These are phyloP conservation scores for Xestia c-nigrum DNA, from an alignment of 2,888 invertebrate genomes.

Conservation along the genomic window DNA sequence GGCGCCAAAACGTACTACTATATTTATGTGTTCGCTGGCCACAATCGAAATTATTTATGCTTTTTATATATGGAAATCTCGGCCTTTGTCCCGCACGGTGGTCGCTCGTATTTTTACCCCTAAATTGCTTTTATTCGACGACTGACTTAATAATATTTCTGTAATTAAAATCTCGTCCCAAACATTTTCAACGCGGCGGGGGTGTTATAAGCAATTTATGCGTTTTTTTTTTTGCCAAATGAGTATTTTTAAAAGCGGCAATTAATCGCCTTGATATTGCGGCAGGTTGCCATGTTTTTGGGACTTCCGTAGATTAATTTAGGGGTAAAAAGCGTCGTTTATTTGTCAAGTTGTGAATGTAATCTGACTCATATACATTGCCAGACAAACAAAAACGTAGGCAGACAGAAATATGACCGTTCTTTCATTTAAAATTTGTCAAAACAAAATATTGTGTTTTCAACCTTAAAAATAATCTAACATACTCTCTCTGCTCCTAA, in stretches of 20 bases:
- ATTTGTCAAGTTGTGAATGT: slow-evolving; percentile 66
- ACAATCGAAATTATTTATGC: slow-evolving; percentile 89
- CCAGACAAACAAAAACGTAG: slow-evolving; percentile 38
- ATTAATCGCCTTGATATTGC: slow-evolving; percentile 75
- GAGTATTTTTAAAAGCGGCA: slow-evolving; percentile 75
- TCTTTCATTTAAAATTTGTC: slow-evolving; percentile 28
- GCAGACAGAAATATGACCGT: slow-evolving; percentile 14
- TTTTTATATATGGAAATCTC: slow-evolving; percentile 86
- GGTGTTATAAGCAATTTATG: slow-evolving; percentile 80
- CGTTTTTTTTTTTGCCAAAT: slow-evolving; percentile 71
- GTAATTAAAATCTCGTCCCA: slow-evolving; percentile 87
- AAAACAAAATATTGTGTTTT: slow-evolving; percentile 3
- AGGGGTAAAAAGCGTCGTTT: slow-evolving; percentile 57
- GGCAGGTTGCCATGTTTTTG: slow-evolving; percentile 63
- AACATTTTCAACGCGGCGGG: slow-evolving; percentile 79
- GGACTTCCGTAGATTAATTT: slow-evolving; percentile 67
- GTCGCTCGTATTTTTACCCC: slow-evolving; percentile 71
- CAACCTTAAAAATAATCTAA: not conserved
- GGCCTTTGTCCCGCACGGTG: slow-evolving; percentile 78
- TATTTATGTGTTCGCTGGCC: slow-evolving; percentile 84
- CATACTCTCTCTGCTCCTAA: not conserved
- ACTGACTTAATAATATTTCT: slow-evolving; percentile 88
- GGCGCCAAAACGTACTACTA: slow-evolving; percentile 81
- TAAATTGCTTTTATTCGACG: slow-evolving; percentile 86
- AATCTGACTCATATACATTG: slow-evolving; percentile 52